phyloP scores from a whole-genome alignment of 2,113 vertebrate species.

The Zosterops pallidus region DNA sequence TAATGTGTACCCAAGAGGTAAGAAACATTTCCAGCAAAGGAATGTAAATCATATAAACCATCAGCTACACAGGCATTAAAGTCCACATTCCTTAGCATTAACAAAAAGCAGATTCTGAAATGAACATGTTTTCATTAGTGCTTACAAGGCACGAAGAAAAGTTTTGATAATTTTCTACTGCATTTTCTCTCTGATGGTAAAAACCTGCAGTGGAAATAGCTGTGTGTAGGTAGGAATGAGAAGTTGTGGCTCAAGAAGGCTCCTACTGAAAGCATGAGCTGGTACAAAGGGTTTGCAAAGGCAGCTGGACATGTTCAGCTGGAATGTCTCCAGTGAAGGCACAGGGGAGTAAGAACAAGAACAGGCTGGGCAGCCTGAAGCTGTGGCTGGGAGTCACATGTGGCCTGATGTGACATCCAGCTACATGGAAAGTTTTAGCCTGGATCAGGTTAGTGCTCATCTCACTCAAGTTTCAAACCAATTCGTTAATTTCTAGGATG shows the following conservation, averaged over 20 bases:
- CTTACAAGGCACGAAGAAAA: background rate
- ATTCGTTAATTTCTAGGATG: background rate
- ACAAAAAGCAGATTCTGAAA: background rate
- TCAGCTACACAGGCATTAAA: background rate
- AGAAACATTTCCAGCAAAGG: conserved; percentile 14
- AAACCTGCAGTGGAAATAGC: background rate
- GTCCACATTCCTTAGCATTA: background rate
- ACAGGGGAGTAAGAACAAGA: background rate
- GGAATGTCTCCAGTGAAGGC: background rate
- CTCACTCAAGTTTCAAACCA: background rate
- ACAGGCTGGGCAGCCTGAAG: background rate
- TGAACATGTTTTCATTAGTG: background rate
- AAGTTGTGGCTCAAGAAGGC: background rate
- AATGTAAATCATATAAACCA: background rate
- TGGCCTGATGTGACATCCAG: background rate
- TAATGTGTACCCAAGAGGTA: conserved; percentile 34
- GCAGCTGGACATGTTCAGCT: conserved; percentile 8
- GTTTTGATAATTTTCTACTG: background rate
- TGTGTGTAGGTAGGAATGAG: background rate
- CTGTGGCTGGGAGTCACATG: background rate
- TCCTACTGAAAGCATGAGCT: background rate
- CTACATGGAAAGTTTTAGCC: background rate
- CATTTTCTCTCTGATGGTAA: background rate
- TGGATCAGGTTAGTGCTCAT: background rate
- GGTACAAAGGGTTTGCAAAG: background rate